These are phyloP conservation scores for Acleris holmiana DNA, from an alignment of 2,888 invertebrate genomes.

Conservation along the genomic window DNA sequence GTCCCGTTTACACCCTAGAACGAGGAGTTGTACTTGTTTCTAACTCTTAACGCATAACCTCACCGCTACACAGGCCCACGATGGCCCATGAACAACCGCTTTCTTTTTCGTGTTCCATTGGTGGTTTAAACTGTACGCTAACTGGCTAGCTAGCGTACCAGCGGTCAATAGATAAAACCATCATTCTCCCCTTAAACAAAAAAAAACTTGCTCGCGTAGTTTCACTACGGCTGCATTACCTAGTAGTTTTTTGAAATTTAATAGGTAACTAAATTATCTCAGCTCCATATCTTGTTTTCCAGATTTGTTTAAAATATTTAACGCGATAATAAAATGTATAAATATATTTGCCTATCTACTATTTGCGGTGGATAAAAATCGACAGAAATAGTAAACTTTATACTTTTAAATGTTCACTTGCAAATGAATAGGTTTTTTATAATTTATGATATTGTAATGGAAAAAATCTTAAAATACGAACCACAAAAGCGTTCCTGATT, in stretches of 20 bases:
- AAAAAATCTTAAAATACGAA: background rate
- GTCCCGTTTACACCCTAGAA: too few species aligned
- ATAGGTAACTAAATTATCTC: slow-evolving; percentile 59
- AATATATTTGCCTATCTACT: slow-evolving; percentile 37
- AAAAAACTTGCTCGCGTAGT: background rate
- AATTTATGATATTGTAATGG: background rate
- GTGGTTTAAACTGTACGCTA: too few species aligned
- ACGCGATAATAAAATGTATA: slow-evolving; percentile 51
- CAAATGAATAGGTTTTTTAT: slow-evolving; percentile 8
- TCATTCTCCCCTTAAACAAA: background rate
- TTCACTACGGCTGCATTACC: slow-evolving; percentile 9
- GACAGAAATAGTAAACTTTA: slow-evolving; percentile 13
- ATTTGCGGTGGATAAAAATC: slow-evolving; percentile 11
- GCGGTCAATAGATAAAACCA: too few species aligned
- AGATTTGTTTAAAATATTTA: slow-evolving; percentile 61
- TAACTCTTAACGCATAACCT: too few species aligned
- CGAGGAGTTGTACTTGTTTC: too few species aligned
- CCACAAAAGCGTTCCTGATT: slow-evolving; percentile 13
- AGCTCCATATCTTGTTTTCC: slow-evolving; percentile 68
- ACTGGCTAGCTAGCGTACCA: too few species aligned
- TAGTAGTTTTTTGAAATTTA: slow-evolving; percentile 48
- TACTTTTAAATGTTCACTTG: slow-evolving; percentile 8
- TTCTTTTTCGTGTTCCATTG: too few species aligned
- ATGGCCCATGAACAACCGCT: too few species aligned
- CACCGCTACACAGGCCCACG: too few species aligned